Base-by-base conservation (phyloP, 2,797 vertebrate genomes). In the Kryptolebias ocellatus region DNA sequence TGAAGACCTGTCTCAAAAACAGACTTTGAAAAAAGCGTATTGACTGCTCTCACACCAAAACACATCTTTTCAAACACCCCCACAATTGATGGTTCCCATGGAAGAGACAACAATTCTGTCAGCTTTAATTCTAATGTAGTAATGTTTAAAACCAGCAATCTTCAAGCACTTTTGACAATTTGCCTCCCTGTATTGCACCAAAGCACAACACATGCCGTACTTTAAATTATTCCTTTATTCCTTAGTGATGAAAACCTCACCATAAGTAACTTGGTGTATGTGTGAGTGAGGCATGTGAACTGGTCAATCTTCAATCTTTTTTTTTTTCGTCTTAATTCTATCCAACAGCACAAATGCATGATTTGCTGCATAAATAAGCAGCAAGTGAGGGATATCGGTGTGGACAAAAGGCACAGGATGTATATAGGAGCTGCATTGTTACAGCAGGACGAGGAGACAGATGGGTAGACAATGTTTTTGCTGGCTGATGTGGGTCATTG, bases 241-340 rank as follows among this genome's bases (percentile, higher is more conserved):
- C 9, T 34, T 34, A 6, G 70, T 72, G 16, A 53, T 68, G 55
- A 60, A 68, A 60, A 64, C 54, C 72, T 70, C 60, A 53, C 88
- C 85, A 87, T 87, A 87, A 90, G 88, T 46, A 39, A 4, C 24
- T 15, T 72, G 69, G 79, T 10, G 60, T 83, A 55, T 53, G 53
- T 76, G 47, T 78, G 71, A 50, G 52, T 44, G 4, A 28, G 18
- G 24, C 20, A 34, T 62, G 42, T 65, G 67, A 56, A 5, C 15
- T 28, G 46, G 5, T 44, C 3, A n/a, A 45, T 16, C 15, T 27
- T 17, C 11, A 20, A 17, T 5, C 4, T 17, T 45, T 45, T 27
- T 34, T 24, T 24, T 24, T 24, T 24, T 24, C 20, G 16, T 64
- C 31, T 65, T 37, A 49, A 39, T 61, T 28, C 17, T 53, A 2